A percentile compares a stretch with the other conserved stretches of the same genome.
Evolutionary conservation across 2,797 vertebrate species (phyloP).

Genomic region (Aulostomus chinensis): DNA sequence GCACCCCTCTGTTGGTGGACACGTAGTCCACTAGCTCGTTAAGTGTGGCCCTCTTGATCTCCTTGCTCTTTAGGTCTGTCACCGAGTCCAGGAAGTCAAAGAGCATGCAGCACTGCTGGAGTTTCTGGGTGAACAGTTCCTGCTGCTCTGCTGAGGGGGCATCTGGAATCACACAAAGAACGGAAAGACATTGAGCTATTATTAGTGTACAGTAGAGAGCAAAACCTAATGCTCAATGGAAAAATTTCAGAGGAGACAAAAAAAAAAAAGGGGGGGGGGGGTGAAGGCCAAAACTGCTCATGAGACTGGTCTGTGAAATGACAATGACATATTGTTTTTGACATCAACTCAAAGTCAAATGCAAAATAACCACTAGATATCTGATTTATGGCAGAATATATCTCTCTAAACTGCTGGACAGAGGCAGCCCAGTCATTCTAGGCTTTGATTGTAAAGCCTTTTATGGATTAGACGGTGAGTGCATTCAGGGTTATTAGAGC

Average conservation of each 20-base stretch:
- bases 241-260: not conserved
- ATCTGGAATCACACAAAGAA: constrained; percentile 79
- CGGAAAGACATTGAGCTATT: constrained; percentile 27
- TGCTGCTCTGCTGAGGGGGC: constrained; percentile 92
- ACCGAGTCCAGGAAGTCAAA: constrained; percentile 98
- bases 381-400: no score
- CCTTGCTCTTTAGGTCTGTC: constrained; percentile 96
- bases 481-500: constrained; percentile 66
- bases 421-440: constrained; percentile 31
- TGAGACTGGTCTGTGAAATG: no score
- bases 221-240: not conserved
- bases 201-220: not conserved
- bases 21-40: constrained; percentile 97
- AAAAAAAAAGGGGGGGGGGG: no score
- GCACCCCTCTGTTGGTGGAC: constrained; percentile 94
- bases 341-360: no score
- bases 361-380: no score
- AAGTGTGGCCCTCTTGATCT: constrained; percentile 95
- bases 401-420: no score
- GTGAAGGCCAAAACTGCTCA: no score
- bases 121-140: constrained; percentile 94
- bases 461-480: constrained; percentile 67
- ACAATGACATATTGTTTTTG: no score
- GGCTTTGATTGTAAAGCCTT: constrained; percentile 67
- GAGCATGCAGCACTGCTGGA: constrained; percentile 95